phyloP scores from a whole-genome alignment of 64 coral and sea anemone genomes.

The Acropora yongei region DNA sequence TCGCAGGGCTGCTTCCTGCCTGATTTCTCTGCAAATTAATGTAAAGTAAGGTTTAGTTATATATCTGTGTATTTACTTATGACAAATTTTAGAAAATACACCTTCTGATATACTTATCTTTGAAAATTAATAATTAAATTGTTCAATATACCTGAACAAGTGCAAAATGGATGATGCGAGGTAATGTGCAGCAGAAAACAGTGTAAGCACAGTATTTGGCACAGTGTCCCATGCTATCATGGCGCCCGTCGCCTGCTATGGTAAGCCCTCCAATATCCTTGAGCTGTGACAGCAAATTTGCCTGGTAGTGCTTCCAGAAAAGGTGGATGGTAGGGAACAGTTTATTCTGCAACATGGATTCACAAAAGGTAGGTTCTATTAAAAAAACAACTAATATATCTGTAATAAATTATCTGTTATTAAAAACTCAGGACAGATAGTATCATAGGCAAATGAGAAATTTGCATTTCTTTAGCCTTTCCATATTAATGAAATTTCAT shows the following conservation, averaged over 20 bases:
- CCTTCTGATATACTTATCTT: neutral
- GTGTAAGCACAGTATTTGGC: neutral
- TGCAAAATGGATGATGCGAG: neutral
- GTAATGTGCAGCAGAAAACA: neutral
- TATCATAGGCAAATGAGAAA: constrained; percentile 1
- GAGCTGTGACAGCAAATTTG: neutral
- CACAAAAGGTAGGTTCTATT: neutral
- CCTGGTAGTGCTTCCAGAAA: neutral
- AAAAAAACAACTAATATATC: neutral
- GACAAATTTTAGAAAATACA: neutral
- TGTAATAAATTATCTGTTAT: neutral
- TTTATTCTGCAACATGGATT: neutral
- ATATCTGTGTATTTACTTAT: neutral
- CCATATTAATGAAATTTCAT: constrained; percentile 5
- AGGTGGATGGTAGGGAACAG: neutral
- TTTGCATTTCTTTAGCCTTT: constrained; percentile 16
- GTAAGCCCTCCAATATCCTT: neutral
- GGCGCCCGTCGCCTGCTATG: neutral
- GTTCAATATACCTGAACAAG: neutral
- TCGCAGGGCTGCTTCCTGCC: neutral
- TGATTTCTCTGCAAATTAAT: neutral
- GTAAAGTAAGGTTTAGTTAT: neutral
- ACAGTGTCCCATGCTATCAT: neutral
- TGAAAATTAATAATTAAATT: neutral
- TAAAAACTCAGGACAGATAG: neutral